A percentile compares a stretch with the other conserved stretches of the same genome.
phyloP scores from a whole-genome alignment of 2,888 invertebrate genomes.

The Sphaerophoria taeniata region DNA sequence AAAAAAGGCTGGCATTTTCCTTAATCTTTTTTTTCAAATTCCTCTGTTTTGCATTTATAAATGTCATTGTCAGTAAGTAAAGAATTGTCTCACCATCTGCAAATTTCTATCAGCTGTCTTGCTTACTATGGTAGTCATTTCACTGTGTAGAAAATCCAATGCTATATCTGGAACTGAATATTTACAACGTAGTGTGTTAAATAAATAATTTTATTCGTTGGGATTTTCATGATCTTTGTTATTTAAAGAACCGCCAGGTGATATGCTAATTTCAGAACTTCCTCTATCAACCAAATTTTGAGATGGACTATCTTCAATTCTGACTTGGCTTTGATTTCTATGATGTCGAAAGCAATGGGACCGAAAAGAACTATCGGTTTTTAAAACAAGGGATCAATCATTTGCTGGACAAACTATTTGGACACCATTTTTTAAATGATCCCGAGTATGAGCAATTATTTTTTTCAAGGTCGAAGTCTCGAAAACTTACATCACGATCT shows the following conservation, averaged over 20 bases:
- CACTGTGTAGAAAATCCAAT: no score
- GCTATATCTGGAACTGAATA: constrained; percentile 15
- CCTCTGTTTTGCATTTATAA: background rate
- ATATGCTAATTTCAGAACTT: background rate
- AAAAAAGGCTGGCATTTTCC: no score
- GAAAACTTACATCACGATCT: background rate
- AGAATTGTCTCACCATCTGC: background rate
- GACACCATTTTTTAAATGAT: no score
- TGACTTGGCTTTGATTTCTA: no score
- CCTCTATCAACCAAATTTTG: no score
- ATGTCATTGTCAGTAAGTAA: constrained; percentile 1
- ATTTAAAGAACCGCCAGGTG: background rate
- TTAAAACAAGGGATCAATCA: no score
- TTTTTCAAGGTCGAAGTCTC: background rate
- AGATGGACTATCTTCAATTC: no score
- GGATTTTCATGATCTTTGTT: background rate
- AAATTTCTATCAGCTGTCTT: constrained; percentile 6
- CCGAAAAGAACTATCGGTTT: no score
- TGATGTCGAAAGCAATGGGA: no score
- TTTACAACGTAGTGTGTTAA: background rate
- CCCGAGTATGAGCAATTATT: constrained; percentile 4
- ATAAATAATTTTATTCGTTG: background rate
- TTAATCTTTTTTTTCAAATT: background rate
- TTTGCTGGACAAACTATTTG: no score
- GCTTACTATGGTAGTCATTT: background rate